Percentiles rank a stretch among this genome's conserved stretches.
These are phyloP conservation scores for Dasyurus viverrinus DNA, from an alignment of 2,113 vertebrate species.

Conservation along the genomic window DNA sequence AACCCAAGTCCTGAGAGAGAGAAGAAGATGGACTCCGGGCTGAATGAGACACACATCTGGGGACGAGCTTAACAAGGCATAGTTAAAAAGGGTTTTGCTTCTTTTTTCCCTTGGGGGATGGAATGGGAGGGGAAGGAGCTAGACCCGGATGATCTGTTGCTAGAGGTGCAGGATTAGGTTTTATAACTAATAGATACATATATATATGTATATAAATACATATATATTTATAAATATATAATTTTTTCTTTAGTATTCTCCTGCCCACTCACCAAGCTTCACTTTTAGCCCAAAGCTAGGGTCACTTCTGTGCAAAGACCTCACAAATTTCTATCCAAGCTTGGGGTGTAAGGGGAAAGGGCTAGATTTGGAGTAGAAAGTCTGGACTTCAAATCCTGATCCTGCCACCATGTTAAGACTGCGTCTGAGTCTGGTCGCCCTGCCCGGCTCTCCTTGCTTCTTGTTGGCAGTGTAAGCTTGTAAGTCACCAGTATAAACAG, in stretches of 20 bases:
- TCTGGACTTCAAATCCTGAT: not conserved
- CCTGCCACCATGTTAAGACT: too few species aligned
- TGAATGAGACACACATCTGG: not conserved
- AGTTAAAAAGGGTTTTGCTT: not conserved
- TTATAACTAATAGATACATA: too few species aligned
- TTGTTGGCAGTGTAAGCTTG: too few species aligned
- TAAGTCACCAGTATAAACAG: not conserved
- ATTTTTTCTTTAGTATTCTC: too few species aligned
- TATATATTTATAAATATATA: too few species aligned
- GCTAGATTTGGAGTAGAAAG: not conserved
- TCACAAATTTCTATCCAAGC: not conserved
- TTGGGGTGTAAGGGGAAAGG: not conserved
- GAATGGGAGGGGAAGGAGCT: not conserved
- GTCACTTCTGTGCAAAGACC: not conserved
- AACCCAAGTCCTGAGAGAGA: not conserved
- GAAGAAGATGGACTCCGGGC: not conserved
- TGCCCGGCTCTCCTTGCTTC: not conserved
- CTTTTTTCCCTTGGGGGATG: not conserved
- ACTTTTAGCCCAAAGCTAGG: not conserved
- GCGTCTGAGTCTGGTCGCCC: not conserved
- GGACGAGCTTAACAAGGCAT: too few species aligned
- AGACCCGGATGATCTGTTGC: not conserved
- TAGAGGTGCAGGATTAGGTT: not conserved
- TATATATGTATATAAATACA: too few species aligned
- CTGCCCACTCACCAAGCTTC: not conserved